These are phyloP conservation scores for Lerista edwardsae DNA, from an alignment of 2,797 vertebrate species.

Conservation along the genomic window DNA sequence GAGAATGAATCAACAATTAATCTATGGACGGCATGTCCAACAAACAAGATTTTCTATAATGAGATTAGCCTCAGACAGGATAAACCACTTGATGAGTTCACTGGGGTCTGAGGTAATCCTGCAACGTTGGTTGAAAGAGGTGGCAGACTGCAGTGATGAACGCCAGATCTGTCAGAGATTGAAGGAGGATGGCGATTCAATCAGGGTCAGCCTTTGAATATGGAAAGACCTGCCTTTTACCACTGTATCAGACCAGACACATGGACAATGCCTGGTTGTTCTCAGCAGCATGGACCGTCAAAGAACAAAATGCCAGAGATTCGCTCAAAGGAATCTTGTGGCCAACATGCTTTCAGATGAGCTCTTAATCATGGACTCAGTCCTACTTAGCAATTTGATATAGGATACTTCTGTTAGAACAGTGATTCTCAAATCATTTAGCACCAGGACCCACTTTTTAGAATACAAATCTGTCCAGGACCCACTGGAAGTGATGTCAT, in stretches of 20 bases:
- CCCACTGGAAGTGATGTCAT: too few relatives aligned
- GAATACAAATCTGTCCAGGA: too few relatives aligned
- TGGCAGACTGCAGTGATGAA: not conserved
- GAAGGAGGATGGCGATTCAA: not conserved
- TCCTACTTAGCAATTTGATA: too few relatives aligned
- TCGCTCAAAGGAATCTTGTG: too few relatives aligned
- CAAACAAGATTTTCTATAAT: constrained; percentile 69
- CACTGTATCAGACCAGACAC: too few relatives aligned
- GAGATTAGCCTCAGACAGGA: constrained; percentile 60
- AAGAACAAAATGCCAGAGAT: too few relatives aligned
- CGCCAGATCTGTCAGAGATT: fast-evolving
- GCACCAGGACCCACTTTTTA: too few relatives aligned
- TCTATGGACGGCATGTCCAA: constrained; percentile 35
- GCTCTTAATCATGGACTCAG: too few relatives aligned
- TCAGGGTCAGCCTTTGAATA: not conserved
- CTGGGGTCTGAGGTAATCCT: constrained; percentile 55
- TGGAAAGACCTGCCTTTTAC: not conserved
- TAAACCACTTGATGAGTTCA: constrained; percentile 61
- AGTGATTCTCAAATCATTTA: too few relatives aligned
- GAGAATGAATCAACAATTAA: constrained; percentile 53
- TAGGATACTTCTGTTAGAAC: too few relatives aligned
- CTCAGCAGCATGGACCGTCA: not conserved
- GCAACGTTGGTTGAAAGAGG: constrained; percentile 18
- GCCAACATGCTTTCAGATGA: too few relatives aligned
- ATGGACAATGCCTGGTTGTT: not conserved